Conservation (phyloP, 1,140 invertebrate species). For the Ceratoteleas bidentatus region DNA sequence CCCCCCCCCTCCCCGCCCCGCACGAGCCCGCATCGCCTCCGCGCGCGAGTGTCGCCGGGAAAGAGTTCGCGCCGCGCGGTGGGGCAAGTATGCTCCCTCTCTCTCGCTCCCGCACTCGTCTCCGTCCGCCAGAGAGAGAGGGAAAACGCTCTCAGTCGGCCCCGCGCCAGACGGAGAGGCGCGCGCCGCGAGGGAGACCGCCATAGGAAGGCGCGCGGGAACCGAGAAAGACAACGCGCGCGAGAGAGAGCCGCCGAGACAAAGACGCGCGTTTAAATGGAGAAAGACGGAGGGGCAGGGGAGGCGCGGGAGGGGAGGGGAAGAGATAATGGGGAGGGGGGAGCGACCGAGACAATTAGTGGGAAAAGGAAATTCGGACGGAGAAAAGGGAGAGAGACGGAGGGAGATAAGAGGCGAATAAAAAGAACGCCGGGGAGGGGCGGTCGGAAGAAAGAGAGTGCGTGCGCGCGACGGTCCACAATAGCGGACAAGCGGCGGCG, state of each 20-base stretch:
- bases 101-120: too few relatives aligned
- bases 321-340: slow-evolving; percentile 14
- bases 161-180: too few relatives aligned
- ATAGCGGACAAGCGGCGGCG: slow-evolving; percentile 63
- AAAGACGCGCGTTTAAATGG: too few relatives aligned
- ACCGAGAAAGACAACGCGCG: slow-evolving; percentile 41
- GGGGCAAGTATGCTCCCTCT: too few relatives aligned
- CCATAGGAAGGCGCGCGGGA: slow-evolving; percentile 12
- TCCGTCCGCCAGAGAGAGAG: too few relatives aligned
- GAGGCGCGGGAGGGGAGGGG: slow-evolving; percentile 11
- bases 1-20: slow-evolving; percentile 41
- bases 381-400: slow-evolving; percentile 38
- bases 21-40: slow-evolving; percentile 43
- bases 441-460: slow-evolving; percentile 47
- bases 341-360: too few relatives aligned
- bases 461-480: slow-evolving; percentile 69
- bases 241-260: not conserved
- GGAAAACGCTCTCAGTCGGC: too few relatives aligned
- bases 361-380: not conserved
- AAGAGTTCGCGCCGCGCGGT: slow-evolving; percentile 25
- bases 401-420: slow-evolving; percentile 2
- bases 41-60: slow-evolving; percentile 38
- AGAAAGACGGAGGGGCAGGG: slow-evolving; percentile 11
- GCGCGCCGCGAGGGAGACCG: too few relatives aligned
- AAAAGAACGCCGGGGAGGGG: not conserved